Percentiles rank a stretch among this genome's conserved stretches.
phyloP scores from a whole-genome alignment of 2,888 invertebrate genomes.

The Hypsopygia costalis region DNA sequence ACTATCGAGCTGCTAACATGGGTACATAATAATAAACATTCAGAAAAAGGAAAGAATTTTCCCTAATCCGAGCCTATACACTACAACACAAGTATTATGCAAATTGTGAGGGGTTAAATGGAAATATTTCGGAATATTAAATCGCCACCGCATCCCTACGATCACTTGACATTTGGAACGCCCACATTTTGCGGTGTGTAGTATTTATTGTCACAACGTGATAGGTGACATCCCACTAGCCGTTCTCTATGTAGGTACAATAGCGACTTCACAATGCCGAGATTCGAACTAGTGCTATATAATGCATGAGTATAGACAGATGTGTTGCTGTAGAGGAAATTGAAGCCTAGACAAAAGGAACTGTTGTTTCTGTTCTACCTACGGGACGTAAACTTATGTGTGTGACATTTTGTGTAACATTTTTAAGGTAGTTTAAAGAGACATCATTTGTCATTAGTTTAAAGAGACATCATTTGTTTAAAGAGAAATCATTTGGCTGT shows the following conservation, averaged over 20 bases:
- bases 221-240: neutral
- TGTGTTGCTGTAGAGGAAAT: conserved; percentile 2
- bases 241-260: neutral
- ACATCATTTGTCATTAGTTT: no score
- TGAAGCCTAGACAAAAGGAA: conserved; percentile 1
- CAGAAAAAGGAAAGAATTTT: no score
- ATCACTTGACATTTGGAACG: neutral
- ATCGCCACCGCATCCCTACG: no score
- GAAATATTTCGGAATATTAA: neutral
- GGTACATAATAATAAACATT: no score
- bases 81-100: no score
- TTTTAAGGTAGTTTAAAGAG: no score
- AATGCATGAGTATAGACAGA: neutral
- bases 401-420: no score
- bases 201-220: neutral
- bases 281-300: neutral
- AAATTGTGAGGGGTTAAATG: neutral
- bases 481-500: no score
- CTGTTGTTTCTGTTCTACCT: neutral
- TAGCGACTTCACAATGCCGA: conserved; percentile 2
- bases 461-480: no score
- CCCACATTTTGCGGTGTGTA: neutral
- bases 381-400: no score
- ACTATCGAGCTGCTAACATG: no score
- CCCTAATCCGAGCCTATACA: no score